Conservation (phyloP, 2,797 vertebrate genomes). For the Pteropus rufus region DNA sequence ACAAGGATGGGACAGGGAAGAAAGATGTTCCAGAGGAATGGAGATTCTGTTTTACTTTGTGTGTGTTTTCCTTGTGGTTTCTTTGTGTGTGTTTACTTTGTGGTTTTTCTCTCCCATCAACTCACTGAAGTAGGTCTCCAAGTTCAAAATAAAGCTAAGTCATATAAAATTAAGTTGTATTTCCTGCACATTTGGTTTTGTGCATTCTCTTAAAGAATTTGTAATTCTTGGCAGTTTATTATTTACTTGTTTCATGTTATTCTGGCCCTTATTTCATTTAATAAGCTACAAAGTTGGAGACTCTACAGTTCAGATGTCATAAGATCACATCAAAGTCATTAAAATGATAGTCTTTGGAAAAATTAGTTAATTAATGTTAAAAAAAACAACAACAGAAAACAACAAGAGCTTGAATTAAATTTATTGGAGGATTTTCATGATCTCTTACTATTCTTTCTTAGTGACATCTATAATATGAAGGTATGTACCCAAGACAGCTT, state of each 20-base stretch:
- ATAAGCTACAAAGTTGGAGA: not conserved
- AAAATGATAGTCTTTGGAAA: not conserved
- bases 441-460: not conserved
- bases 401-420: not conserved
- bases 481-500: not conserved
- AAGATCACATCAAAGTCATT: not conserved
- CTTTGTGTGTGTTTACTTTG: too few relatives aligned
- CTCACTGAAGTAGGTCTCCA: not conserved
- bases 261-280: not conserved
- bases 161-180: not conserved
- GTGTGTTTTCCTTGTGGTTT: too few relatives aligned
- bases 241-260: not conserved
- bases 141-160: conserved; percentile 23
- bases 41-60: not conserved
- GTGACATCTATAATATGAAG: not conserved
- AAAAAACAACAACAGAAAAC: not conserved
- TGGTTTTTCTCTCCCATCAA: not conserved
- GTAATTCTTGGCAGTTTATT: not conserved
- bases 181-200: not conserved
- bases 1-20: not conserved
- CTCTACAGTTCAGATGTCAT: not conserved
- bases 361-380: not conserved
- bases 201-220: not conserved
- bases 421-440: not conserved
- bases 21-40: not conserved